phyloP scores from a whole-genome alignment of 2,113 vertebrate species.

The Lepus americanus region DNA sequence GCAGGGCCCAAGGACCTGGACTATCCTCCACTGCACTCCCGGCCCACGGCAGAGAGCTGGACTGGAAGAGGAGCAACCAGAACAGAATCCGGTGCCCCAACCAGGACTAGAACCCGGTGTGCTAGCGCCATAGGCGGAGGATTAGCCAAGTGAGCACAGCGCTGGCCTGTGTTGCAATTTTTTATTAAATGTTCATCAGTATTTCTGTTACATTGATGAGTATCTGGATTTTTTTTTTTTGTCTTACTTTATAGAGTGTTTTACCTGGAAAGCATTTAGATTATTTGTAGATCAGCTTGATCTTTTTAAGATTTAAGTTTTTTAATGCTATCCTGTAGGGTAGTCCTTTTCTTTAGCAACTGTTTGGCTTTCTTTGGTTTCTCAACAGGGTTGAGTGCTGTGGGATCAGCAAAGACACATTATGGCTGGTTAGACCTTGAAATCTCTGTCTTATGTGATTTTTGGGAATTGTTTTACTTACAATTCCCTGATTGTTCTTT shows the following conservation, averaged over 20 bases:
- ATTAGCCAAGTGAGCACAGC: too few species aligned
- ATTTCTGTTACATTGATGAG: not conserved
- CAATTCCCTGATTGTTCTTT: not conserved
- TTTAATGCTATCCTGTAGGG: not conserved
- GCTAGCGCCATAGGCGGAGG: too few species aligned
- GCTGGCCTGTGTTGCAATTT: too few species aligned
- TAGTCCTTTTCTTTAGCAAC: not conserved
- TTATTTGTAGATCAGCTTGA: too few species aligned
- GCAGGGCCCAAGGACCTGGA: too few species aligned
- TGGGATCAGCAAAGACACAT: not conserved
- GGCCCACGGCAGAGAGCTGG: too few species aligned
- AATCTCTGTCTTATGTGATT: not conserved
- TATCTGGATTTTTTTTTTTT: not conserved
- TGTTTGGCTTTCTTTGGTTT: not conserved
- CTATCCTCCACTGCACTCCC: too few species aligned
- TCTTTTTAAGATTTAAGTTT: not conserved
- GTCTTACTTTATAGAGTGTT: not conserved
- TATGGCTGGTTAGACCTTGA: not conserved
- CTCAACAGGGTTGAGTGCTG: not conserved
- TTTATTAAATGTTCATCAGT: not conserved
- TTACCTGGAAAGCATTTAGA: not conserved
- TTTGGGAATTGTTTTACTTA: not conserved
- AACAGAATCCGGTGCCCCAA: too few species aligned
- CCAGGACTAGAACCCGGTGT: too few species aligned
- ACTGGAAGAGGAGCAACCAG: too few species aligned